These are phyloP conservation scores for Diachrysia chrysitis DNA, from an alignment of 2,888 invertebrate species.

Conservation along the genomic window DNA sequence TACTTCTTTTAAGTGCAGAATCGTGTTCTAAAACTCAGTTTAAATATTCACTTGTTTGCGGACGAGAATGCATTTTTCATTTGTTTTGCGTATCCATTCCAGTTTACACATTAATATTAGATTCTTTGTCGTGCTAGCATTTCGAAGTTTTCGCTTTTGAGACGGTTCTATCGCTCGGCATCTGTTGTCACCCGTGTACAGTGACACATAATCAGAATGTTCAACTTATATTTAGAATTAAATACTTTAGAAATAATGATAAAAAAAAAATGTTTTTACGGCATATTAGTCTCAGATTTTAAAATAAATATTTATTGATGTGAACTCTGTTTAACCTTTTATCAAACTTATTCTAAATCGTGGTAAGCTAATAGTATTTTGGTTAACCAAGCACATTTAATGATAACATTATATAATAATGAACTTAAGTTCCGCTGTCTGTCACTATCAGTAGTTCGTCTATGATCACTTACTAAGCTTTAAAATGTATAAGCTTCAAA, in stretches of 20 bases:
- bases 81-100: background rate
- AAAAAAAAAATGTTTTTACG: no score
- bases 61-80: background rate
- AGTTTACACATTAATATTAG: slow-evolving; percentile 1
- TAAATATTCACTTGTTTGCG: background rate
- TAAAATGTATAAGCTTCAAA: background rate
- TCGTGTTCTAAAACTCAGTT: background rate
- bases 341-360: no score
- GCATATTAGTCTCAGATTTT: no score
- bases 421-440: no score
- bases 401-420: no score
- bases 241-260: no score
- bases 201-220: background rate
- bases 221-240: background rate
- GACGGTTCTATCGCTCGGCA: background rate
- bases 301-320: no score
- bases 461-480: background rate
- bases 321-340: no score
- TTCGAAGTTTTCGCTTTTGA: background rate
- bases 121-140: background rate
- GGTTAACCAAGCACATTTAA: no score
- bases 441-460: no score
- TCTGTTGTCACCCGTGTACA: background rate
- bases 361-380: no score
- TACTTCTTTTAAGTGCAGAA: background rate